Conservation (phyloP, 2,113 vertebrate genomes). For the Mormyrus iriodes region DNA sequence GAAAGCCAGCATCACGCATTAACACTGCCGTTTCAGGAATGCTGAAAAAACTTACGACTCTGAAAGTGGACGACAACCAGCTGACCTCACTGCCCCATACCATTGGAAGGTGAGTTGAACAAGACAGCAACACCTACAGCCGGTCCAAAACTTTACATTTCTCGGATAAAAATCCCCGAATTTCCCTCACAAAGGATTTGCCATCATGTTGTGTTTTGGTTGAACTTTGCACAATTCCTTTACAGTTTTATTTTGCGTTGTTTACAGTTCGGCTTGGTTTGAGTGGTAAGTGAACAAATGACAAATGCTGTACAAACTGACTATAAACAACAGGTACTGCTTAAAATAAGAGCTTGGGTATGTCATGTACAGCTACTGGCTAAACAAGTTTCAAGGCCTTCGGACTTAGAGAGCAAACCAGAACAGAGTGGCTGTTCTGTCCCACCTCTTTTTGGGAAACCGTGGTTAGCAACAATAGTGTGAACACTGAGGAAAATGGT, state of each 20-base stretch:
- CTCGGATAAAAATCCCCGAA: constrained; percentile 25
- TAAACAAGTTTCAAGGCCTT: not conserved
- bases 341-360: not conserved
- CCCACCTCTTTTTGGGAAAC: constrained; percentile 26
- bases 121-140: not conserved
- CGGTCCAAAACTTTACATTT: not conserved
- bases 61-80: constrained; percentile 99
- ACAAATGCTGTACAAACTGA: not conserved
- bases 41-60: constrained; percentile 91
- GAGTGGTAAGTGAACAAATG: not conserved
- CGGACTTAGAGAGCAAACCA: constrained; percentile 2
- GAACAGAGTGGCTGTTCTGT: constrained; percentile 19
- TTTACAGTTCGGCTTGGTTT: not conserved
- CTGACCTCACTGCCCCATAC: constrained; percentile 89
- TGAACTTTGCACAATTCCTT: not conserved
- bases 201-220: not conserved
- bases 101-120: constrained; percentile 85
- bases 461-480: constrained; percentile 26
- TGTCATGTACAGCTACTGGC: not conserved
- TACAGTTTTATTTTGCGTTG: not conserved
- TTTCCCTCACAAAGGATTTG: constrained; percentile 11
- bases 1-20: not conserved
- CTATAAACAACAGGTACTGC: not conserved
- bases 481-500: not conserved
- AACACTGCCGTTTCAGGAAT: constrained; percentile 63